phyloP scores from a whole-genome alignment of 2,797 vertebrate species.

The Catamblyrhynchus diadema region DNA sequence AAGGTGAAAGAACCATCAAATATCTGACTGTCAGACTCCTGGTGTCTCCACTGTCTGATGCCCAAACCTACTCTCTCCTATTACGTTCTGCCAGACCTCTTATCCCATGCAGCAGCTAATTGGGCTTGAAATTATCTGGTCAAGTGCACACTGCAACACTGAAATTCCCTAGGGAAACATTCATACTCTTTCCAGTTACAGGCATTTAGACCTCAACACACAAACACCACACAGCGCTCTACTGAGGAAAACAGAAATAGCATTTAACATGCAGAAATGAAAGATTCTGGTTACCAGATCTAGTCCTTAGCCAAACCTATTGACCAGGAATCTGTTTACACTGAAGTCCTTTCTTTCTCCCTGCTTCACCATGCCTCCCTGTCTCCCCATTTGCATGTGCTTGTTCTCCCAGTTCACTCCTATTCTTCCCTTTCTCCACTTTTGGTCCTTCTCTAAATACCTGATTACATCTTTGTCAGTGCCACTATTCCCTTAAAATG shows the following conservation, averaged over 20 bases:
- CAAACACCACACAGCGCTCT: not conserved
- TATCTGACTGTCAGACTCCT: not conserved
- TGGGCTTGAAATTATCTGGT: not conserved
- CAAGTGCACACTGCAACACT: not conserved
- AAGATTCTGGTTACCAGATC: not conserved
- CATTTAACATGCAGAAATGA: not conserved
- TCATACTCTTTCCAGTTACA: not conserved
- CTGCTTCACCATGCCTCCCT: not conserved
- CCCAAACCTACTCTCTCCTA: not conserved
- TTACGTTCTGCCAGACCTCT: not conserved
- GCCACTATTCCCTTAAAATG: not conserved
- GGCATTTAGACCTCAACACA: not conserved
- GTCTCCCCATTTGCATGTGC: not conserved
- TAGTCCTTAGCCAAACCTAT: not conserved
- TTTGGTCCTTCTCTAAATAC: not conserved
- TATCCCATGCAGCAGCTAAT: not conserved
- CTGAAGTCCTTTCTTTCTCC: not conserved
- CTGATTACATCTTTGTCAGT: not conserved
- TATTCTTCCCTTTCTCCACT: not conserved
- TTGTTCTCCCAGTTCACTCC: rapidly evolving
- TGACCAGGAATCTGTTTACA: not conserved
- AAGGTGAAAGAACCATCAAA: not conserved
- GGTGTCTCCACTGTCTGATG: not conserved
- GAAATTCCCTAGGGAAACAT: not conserved
- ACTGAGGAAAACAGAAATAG: not conserved